phyloP scores from a whole-genome alignment of 2,888 invertebrate species.

The Beris chalybata region DNA sequence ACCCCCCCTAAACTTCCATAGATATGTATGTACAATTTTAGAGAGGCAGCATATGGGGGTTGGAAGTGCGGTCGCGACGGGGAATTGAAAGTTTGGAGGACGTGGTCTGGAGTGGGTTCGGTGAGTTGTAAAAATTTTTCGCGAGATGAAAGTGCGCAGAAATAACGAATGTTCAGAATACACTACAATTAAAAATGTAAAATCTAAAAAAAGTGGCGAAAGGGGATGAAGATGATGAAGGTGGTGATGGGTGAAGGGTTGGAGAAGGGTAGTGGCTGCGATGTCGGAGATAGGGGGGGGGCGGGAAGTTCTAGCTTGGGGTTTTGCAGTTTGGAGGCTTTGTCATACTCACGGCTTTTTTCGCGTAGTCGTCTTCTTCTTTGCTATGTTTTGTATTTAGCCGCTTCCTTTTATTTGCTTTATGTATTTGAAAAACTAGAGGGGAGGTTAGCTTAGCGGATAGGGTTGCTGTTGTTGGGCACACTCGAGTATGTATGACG shows the following conservation, averaged over 20 bases:
- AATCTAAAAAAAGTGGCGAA: slow-evolving; percentile 34
- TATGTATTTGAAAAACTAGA: slow-evolving; percentile 32
- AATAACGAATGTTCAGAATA: slow-evolving; percentile 41
- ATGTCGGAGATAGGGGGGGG: too few relatives aligned
- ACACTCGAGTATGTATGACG: background rate
- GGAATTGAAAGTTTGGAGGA: too few relatives aligned
- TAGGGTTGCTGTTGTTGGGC: slow-evolving; percentile 31
- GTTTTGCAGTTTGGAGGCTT: slow-evolving; percentile 7
- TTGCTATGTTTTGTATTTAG: slow-evolving; percentile 30
- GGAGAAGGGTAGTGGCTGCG: background rate
- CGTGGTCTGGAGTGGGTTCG: slow-evolving; percentile 12
- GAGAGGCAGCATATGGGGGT: slow-evolving; percentile 1
- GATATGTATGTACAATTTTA: slow-evolving; percentile 13
- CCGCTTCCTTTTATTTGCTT: slow-evolving; percentile 33
- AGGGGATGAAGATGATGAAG: slow-evolving; percentile 6
- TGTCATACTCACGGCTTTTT: too few relatives aligned
- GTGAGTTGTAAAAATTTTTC: slow-evolving; percentile 36
- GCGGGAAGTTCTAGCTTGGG: slow-evolving; percentile 17
- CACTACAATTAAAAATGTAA: slow-evolving; percentile 44
- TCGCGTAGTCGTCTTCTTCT: too few relatives aligned
- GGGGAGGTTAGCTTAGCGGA: slow-evolving; percentile 29
- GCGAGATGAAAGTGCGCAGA: slow-evolving; percentile 43
- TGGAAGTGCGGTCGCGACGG: too few relatives aligned
- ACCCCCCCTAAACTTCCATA: slow-evolving; percentile 21
- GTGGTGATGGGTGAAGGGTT: background rate